A percentile compares a stretch with the other conserved stretches of the same genome.
phyloP scores from a whole-genome alignment of 2,113 vertebrate species.

The Stegostoma tigrinum region DNA sequence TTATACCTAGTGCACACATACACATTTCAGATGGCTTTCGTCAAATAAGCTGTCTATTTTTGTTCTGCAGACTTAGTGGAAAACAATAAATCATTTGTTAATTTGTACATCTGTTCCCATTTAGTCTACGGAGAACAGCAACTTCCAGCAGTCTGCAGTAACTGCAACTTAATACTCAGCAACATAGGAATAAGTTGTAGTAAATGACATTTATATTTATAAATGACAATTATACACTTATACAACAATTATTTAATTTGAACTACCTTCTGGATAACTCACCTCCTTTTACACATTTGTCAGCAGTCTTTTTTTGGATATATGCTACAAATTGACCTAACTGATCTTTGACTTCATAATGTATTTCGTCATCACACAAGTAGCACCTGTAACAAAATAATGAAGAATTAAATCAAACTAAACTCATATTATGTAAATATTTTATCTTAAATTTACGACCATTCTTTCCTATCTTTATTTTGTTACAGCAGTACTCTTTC shows the following conservation, averaged over 20 bases:
- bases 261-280: conserved; percentile 41
- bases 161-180: neutral
- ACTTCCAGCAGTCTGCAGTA: neutral
- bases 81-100: neutral
- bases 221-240: neutral
- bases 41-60: neutral
- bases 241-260: neutral
- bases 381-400: conserved; percentile 74
- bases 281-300: conserved; percentile 58
- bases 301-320: conserved; percentile 67
- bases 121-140: neutral
- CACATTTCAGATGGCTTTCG: neutral
- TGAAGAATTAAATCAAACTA: conserved; percentile 5
- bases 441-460: neutral
- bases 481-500: neutral
- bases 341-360: conserved; percentile 66
- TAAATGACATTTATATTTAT: neutral
- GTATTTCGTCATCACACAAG: conserved; percentile 76
- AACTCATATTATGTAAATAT: neutral
- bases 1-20: neutral
- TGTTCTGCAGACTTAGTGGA: neutral
- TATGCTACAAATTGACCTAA: conserved; percentile 78
- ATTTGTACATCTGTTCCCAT: neutral
- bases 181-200: neutral
- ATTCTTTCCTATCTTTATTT: neutral